Evolutionary conservation across 1,140 invertebrate species (phyloP).

Genomic region (Leptinotarsa lineolata): DNA sequence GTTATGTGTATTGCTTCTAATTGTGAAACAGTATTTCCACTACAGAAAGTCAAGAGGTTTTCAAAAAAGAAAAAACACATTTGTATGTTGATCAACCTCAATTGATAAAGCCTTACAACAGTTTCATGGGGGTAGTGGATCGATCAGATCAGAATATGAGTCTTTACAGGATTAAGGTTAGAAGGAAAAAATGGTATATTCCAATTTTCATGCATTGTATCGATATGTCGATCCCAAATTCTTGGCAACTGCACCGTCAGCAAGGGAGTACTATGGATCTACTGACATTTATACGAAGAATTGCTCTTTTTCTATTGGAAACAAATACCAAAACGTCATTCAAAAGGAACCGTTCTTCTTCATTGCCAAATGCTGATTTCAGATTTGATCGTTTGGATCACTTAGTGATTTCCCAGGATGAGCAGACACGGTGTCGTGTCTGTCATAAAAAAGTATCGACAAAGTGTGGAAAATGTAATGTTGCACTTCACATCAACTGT

Average conservation of each 20-base stretch:
- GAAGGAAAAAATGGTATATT: conserved; percentile 49
- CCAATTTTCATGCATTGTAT: conserved; percentile 29
- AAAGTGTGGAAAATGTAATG: no score
- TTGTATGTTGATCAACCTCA: conserved; percentile 43
- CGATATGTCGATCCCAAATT: conserved; percentile 35
- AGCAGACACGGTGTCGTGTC: no score
- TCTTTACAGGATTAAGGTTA: conserved; percentile 41
- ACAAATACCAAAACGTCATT: neutral
- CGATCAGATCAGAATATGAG: conserved; percentile 46
- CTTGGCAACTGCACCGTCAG: conserved; percentile 30
- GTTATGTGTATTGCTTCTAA: conserved; percentile 39
- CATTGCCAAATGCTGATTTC: no score
- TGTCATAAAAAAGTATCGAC: no score
- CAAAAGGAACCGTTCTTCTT: no score
- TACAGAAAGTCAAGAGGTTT: conserved; percentile 38
- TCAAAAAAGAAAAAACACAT: conserved; percentile 40
- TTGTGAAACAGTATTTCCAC: conserved; percentile 28
- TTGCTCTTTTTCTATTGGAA: conserved; percentile 4
- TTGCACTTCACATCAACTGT: no score
- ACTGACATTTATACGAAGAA: conserved; percentile 20
- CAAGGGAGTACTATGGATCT: conserved; percentile 26
- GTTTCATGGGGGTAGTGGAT: conserved; percentile 48
- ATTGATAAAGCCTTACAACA: conserved; percentile 43
- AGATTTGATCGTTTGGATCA: conserved; percentile 15
- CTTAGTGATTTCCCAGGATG: neutral